Percentiles rank a stretch among this genome's conserved stretches.
Evolutionary conservation across 2,113 vertebrate genomes (phyloP).

Genomic region (Dunckerocampus dactyliophorus): DNA sequence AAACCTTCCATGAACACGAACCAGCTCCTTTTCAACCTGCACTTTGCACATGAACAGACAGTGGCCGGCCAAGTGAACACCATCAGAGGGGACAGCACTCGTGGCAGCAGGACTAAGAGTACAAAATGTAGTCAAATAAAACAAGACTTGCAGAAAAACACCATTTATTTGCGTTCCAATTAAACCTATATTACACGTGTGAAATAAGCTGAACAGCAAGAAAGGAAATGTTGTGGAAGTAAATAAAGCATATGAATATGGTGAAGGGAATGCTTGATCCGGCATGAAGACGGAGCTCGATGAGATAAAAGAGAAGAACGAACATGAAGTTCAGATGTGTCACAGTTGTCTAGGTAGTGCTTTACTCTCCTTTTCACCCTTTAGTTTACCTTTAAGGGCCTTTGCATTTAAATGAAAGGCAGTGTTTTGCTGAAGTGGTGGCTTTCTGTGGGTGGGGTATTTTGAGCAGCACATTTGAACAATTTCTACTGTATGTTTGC

Average conservation of each 20-base stretch:
- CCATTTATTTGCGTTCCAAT: conserved; percentile 14
- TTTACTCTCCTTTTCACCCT: conserved; percentile 42
- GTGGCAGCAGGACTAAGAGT: conserved; percentile 13
- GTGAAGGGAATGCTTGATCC: conserved; percentile 28
- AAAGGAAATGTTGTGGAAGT: conserved; percentile 26
- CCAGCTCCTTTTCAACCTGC: conserved; percentile 43
- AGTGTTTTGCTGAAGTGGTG: conserved; percentile 38
- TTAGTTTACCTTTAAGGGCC: conserved; percentile 38
- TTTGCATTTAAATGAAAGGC: conserved; percentile 58
- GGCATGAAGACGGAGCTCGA: conserved; percentile 44
- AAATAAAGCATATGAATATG: conserved; percentile 14
- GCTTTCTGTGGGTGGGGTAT: conserved; percentile 15
- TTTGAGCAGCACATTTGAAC: conserved; percentile 46
- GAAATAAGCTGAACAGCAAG: conserved; percentile 17
- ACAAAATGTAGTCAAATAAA: conserved; percentile 5
- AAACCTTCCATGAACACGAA: conserved; percentile 55
- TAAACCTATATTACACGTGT: conserved; percentile 12
- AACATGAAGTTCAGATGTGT: conserved; percentile 32
- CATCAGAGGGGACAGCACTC: conserved; percentile 59
- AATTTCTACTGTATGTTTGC: conserved; percentile 34
- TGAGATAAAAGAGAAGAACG: conserved; percentile 41
- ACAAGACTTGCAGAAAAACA: not conserved
- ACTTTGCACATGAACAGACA: conserved; percentile 29
- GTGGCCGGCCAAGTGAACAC: conserved; percentile 30
- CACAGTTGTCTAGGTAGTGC: conserved; percentile 43